A percentile compares a stretch with the other conserved stretches of the same genome.
These are phyloP conservation scores for Orestias chungarensis DNA, from an alignment of 2,797 vertebrate species.

Conservation along the genomic window DNA sequence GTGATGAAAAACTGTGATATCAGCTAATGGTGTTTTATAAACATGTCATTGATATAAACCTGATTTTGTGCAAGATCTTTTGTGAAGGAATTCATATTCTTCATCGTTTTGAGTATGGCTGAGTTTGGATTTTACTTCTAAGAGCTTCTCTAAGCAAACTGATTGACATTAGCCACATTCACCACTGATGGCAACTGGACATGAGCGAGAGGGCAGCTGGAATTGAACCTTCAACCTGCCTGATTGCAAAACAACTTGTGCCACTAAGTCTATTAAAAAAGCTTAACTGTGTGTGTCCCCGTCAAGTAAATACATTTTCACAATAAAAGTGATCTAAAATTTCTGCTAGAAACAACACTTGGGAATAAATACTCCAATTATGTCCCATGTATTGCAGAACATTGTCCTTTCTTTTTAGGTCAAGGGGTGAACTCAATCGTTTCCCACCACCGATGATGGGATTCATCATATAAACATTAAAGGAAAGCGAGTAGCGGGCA, in stretches of 20 bases:
- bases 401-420: neutral
- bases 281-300: too few relatives aligned
- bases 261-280: too few relatives aligned
- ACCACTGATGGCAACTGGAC: too few relatives aligned
- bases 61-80: neutral
- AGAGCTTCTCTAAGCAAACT: too few relatives aligned
- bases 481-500: neutral
- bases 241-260: too few relatives aligned
- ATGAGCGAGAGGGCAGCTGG: too few relatives aligned
- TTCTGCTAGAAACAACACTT: neutral
- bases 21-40: too few relatives aligned
- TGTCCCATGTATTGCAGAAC: neutral
- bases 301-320: too few relatives aligned
- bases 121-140: too few relatives aligned
- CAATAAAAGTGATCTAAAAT: neutral
- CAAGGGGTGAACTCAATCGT: constrained; percentile 9
- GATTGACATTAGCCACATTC: too few relatives aligned
- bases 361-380: neutral
- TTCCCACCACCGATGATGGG: constrained; percentile 15
- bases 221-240: too few relatives aligned
- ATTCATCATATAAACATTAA: constrained; percentile 12
- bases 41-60: neutral
- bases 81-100: neutral
- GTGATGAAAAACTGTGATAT: neutral
- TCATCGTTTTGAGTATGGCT: too few relatives aligned